These are phyloP conservation scores for Lasioglossum baleicum DNA, from an alignment of 1,140 invertebrate species.

Conservation along the genomic window DNA sequence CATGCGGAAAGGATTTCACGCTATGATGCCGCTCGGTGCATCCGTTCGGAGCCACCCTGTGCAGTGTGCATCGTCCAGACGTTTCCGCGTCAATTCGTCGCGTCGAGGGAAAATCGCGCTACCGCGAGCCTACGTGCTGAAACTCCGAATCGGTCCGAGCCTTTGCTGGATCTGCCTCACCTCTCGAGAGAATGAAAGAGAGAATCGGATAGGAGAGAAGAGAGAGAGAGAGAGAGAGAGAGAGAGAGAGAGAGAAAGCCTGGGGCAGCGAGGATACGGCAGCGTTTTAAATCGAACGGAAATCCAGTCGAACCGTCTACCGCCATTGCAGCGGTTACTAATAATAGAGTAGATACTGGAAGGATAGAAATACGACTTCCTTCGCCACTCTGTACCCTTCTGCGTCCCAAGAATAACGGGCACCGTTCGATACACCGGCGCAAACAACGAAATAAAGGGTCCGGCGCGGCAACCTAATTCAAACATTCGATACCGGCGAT, in stretches of 20 bases:
- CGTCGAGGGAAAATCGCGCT: conserved; percentile 11
- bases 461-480: conserved; percentile 48
- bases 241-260: background rate
- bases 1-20: too few relatives aligned
- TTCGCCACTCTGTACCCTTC: conserved; percentile 49
- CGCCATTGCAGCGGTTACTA: conserved; percentile 51
- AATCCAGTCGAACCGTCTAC: conserved; percentile 52
- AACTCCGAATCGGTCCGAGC: background rate
- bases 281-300: conserved; percentile 59
- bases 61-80: background rate
- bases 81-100: conserved; percentile 1
- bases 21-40: too few relatives aligned
- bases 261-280: conserved; percentile 22
- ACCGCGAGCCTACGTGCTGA: conserved; percentile 24
- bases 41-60: background rate
- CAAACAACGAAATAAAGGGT: conserved; percentile 16
- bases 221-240: background rate
- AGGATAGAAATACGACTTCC: conserved; percentile 67
- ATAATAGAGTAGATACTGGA: conserved; percentile 66
- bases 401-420: conserved; percentile 59
- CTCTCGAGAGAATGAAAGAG: background rate
- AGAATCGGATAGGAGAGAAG: background rate
- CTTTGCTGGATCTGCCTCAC: background rate
- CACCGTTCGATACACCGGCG: conserved; percentile 39
- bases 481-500: conserved; percentile 28